phyloP scores from a whole-genome alignment of 2,113 vertebrate genomes.

The Brevimyrus niger region DNA sequence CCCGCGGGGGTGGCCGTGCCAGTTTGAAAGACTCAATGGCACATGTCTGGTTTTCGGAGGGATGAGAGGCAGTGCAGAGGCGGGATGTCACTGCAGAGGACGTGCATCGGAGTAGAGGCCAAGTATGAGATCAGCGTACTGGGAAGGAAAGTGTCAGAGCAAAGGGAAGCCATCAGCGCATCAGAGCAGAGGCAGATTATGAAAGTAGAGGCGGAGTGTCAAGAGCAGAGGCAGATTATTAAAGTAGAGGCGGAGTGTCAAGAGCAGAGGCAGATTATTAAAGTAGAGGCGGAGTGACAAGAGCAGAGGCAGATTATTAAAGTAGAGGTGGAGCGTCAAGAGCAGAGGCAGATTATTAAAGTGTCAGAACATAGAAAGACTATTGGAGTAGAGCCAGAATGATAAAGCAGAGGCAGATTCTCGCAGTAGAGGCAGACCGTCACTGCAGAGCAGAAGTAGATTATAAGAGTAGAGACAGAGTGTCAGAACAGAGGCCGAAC shows the following conservation, averaged over 20 bases:
- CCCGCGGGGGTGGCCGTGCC: not conserved
- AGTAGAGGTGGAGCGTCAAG: not conserved
- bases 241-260: not conserved
- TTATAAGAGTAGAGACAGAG: not conserved
- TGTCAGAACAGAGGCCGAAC: not conserved
- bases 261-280: not conserved
- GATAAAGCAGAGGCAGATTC: too few relatives aligned
- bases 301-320: not conserved
- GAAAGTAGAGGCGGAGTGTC: not conserved
- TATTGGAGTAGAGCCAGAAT: not conserved
- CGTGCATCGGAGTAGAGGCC: not conserved
- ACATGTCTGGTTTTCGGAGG: conserved; percentile 26
- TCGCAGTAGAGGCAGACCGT: not conserved
- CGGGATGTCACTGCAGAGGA: not conserved
- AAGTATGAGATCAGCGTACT: not conserved
- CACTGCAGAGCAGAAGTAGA: not conserved
- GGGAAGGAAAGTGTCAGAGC: not conserved
- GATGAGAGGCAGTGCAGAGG: not conserved
- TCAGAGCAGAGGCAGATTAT: not conserved
- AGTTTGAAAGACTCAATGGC: conserved; percentile 40
- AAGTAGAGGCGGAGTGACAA: not conserved
- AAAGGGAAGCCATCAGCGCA: not conserved
- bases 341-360: not conserved
- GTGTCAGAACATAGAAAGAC: not conserved
- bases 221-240: not conserved